Evolutionary conservation across 2,113 vertebrate genomes (phyloP).

Genomic region (Ploceus nigricollis): DNA sequence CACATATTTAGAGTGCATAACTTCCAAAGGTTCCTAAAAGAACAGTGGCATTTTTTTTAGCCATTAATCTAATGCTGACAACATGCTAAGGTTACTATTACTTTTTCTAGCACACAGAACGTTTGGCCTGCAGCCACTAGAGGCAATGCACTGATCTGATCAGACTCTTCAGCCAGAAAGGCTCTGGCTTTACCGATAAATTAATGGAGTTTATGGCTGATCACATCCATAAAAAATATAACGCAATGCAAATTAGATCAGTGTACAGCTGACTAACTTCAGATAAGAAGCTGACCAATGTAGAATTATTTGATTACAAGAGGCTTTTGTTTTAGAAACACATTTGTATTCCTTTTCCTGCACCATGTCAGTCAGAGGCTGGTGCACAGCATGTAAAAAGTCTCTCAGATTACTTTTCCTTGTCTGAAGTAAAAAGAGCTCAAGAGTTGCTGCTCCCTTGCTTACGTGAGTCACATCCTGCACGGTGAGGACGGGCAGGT

Average conservation of each 20-base stretch:
- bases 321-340: not conserved
- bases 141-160: not conserved
- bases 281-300: not conserved
- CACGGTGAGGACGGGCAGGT: slow-evolving; percentile 77
- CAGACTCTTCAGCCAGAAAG: not conserved
- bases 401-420: not conserved
- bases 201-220: not conserved
- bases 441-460: not conserved
- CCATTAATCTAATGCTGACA: not conserved
- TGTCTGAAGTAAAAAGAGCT: not conserved
- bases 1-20: not conserved
- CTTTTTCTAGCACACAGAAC: not conserved
- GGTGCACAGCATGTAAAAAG: fast-evolving
- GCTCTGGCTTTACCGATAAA: not conserved
- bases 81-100: not conserved
- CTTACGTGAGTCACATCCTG: slow-evolving; percentile 87
- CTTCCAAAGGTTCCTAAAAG: not conserved
- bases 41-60: not conserved
- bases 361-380: not conserved
- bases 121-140: not conserved
- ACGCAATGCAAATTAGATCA: not conserved
- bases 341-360: not conserved
- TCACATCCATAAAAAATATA: not conserved
- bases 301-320: not conserved
- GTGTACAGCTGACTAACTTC: not conserved